A percentile compares a stretch with the other conserved stretches of the same genome.
Conservation (phyloP, 2,888 invertebrate species). For the Melinaea menophilus region DNA sequence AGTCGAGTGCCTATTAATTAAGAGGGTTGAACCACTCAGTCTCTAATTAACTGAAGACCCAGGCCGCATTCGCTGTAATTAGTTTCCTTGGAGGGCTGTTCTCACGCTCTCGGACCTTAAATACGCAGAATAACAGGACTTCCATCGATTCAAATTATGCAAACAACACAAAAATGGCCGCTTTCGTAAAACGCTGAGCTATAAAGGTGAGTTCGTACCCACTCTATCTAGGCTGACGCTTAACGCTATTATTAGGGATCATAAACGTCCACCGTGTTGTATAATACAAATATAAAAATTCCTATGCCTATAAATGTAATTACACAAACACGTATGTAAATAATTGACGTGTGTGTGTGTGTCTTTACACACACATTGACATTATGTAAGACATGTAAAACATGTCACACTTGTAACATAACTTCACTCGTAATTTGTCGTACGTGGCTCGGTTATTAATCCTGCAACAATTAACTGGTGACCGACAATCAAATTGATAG, state of each 20-base stretch:
- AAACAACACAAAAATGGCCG: slow-evolving; percentile 38
- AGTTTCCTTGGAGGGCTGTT: slow-evolving; percentile 72
- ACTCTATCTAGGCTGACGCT: not conserved
- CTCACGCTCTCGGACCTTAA: slow-evolving; percentile 67
- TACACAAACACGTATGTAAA: no score
- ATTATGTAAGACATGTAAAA: slow-evolving; percentile 38
- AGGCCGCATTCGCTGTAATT: slow-evolving; percentile 73
- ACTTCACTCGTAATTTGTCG: slow-evolving; percentile 66
- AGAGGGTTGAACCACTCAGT: slow-evolving; percentile 73
- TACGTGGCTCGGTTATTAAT: slow-evolving; percentile 71
- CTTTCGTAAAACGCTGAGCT: not conserved
- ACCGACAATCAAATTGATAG: slow-evolving; percentile 61
- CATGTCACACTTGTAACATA: slow-evolving; percentile 44
- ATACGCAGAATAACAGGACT: slow-evolving; percentile 56
- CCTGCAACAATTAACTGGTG: slow-evolving; percentile 55
- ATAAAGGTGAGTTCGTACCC: not conserved
- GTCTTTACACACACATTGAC: slow-evolving; percentile 27
- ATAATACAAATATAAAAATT: no score
- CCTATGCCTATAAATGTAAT: no score
- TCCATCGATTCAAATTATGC: slow-evolving; percentile 63
- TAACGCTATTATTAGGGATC: no score
- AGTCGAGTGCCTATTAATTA: slow-evolving; percentile 73
- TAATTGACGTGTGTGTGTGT: no score
- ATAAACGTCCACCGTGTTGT: no score
- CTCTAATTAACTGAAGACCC: slow-evolving; percentile 77